Evolutionary conservation across 2,888 invertebrate species (phyloP), one percentile per base, ranked within the genome.

Genomic region (Lymantria dispar): DNA sequence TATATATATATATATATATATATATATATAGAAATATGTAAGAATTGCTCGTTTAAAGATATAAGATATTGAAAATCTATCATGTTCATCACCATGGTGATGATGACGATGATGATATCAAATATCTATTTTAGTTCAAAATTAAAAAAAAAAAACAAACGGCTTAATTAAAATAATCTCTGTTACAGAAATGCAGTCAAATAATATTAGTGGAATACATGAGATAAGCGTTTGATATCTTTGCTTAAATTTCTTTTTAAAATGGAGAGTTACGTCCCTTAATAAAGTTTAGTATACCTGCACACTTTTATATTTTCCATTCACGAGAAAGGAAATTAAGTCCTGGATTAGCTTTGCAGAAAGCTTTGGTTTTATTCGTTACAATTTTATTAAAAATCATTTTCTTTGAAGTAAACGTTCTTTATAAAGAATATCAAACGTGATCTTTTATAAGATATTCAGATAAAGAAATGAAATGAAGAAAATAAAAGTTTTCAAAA

Each of bases 211-310:
- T 7, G 33, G 31, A 48, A 38, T 44, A 49, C 39, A 43, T 44
- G 45, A 49, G 41, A 40, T 49, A 44, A 49, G 40, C 44, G 40
- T 48, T 48, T 38, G 47, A 47, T 41, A 41, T 47, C 47, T 41
- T 33, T 15, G 31, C 46, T 30, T 40, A 47, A 47, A 47, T 41
- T 47, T 31, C 31, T 33, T 47, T 47, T 47, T 15, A 47, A 47
- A 47, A 31, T 40, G 31, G n/a, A 33, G 47, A 47, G 47, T 33
- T 47, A 47, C 47, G 41, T 41, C 15, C 47, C 41, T 41, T 47
- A 47, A 47, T 47, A 47, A 46, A 40, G 46, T 39, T 46, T 41
- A 41, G 31, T 41, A 47, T 47, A 41, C 41, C 14, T 33, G 9
- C 10, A 33, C 10, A 33, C 46, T 40, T 47, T 31, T 41, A 47